Base-by-base conservation (phyloP, 2,888 invertebrate genomes). In the Latheticus oryzae region DNA sequence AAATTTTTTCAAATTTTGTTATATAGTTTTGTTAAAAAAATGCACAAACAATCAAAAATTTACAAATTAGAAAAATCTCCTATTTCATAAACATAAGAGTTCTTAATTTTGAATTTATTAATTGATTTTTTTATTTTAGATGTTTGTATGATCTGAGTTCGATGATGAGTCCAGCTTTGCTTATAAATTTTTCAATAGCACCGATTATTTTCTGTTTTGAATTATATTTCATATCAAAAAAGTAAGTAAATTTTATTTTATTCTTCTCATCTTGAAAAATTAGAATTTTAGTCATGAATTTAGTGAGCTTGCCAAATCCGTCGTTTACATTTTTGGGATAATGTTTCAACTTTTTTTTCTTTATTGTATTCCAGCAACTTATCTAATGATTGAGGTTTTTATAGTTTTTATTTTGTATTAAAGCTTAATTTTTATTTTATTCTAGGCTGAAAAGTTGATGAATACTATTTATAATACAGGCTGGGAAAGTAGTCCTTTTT, bases 181-280 rank as follows among this genome's bases (percentile, higher is more conserved):
- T 33, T 11, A 17, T 48, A n/a, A 16, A 48, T 8, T 48, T 48
- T 9, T 24, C 37, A 11, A 13, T 37, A 4, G 48, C 45, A 5
- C 45, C 45, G 12, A n/a, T 45, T n/a, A 13, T 9, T 17, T 32
- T 45, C 7, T 45, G 45, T 21, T 45, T 45, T 28, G 45, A 45
- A 12, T 5, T 45, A 11, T 45, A 21, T 9, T 45, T 32, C 32
- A 35, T 33, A 12, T 16, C 26, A 3, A 35, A 48, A 24, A 48
- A 37, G 47, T 13, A 21, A 47, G n/a, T n/a, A n/a, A n/a, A n/a
- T n/a, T n/a, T n/a, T n/a, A 8, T 1, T 23, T 12, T 5, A 16
- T n/a, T 4, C 9, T 1, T 19, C 2, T 9, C 3, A 17, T 26
- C 2, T 30, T 12, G 2, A 28, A 24, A 24, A 13, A 11, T 13